These are phyloP conservation scores for Pipra filicauda DNA, from an alignment of 2,113 vertebrate species.

Conservation along the genomic window DNA sequence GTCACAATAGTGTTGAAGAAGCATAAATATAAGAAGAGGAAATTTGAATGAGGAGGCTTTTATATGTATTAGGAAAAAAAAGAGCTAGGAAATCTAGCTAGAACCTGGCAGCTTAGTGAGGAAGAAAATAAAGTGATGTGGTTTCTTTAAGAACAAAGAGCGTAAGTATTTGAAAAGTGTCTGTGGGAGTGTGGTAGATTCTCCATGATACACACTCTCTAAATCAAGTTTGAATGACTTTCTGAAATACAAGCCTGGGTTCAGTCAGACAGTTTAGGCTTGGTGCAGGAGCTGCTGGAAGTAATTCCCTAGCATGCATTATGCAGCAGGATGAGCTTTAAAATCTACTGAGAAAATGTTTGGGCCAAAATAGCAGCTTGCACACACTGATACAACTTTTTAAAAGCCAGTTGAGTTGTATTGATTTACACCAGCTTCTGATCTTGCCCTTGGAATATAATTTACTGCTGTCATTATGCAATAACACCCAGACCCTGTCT, in stretches of 20 bases:
- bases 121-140: not conserved
- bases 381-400: conserved; percentile 34
- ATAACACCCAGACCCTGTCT: conserved; percentile 43
- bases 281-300: not conserved
- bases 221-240: conserved; percentile 11
- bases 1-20: not conserved
- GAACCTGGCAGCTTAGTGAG: not conserved
- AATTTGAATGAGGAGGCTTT: not conserved
- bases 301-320: not conserved
- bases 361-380: conserved; percentile 37
- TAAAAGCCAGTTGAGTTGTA: conserved; percentile 41
- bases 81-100: not conserved
- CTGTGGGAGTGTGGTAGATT: not conserved
- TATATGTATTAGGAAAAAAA: not conserved
- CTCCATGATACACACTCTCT: not conserved
- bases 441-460: conserved; percentile 63
- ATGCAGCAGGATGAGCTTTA: conserved; percentile 12
- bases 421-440: conserved; percentile 61
- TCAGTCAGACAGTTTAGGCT: not conserved
- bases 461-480: conserved; percentile 55
- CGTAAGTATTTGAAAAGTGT: not conserved
- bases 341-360: conserved; percentile 39
- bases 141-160: not conserved
- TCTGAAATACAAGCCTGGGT: not conserved
- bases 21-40: not conserved